Evolutionary conservation across 2,888 invertebrate species (phyloP), one percentile per base, ranked within the genome.

Genomic region (Geophilus truncorum): DNA sequence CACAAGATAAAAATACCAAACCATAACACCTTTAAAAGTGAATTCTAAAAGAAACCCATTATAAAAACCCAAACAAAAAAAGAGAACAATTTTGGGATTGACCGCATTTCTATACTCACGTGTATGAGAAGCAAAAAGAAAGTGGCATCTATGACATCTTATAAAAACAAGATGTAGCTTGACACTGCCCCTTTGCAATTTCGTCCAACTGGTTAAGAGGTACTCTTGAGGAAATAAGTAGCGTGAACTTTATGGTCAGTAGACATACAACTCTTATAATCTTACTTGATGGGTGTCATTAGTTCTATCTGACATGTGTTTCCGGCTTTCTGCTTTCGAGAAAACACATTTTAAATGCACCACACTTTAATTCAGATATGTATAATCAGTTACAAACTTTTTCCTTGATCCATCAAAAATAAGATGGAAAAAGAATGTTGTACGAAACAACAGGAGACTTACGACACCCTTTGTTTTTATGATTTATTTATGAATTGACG

Each of bases 291-390:
- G 70, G n/a, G 70, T 70, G 70, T 70, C 28, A 70, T 70, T 70
- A 28, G 70, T 70, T 70, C 70, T 70, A n/a, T 70, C 70, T 70
- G 70, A 25, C 28, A 70, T 28, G 70, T 28, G 28, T 70, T 70
- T 70, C 70, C 70, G 70, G 70, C 70, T 18, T 21, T 51, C 51
- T 51, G 18, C n/a, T 21, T 51, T 18, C 9, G 18, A 51, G 51
- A n/a, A 51, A 51, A 51, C 51, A 18, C 51, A 40, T 40, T 15
- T 15, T 2, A 40, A 40, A 40, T 40, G 15, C 40, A 51, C 18
- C 7, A 51, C 18, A 51, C 15, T 18, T 18, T n/a, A 51, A 51
- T 51, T n/a, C 3, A n/a, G 5, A 15, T 18, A 40, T n/a, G 12
- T 40, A n/a, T 9, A 40, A 12, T n/a, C 12, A 40, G 5, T 6